Percentiles rank a stretch among this genome's conserved stretches.
Evolutionary conservation across 2,113 vertebrate genomes (phyloP).

Genomic region (Nibea albiflora): DNA sequence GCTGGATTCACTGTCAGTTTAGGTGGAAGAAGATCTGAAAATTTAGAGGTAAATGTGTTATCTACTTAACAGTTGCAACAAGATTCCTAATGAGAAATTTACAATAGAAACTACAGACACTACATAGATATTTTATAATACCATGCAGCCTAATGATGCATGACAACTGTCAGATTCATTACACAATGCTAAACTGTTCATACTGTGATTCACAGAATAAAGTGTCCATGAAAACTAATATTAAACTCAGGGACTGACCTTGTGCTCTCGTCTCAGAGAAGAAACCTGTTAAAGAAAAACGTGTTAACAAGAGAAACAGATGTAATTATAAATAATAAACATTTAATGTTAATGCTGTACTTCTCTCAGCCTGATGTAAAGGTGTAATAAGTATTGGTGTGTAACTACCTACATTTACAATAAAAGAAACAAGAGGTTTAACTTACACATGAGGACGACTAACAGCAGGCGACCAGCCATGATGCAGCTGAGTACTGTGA

Average conservation of each 20-base stretch:
- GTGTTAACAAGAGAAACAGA: neutral
- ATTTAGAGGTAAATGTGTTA: neutral
- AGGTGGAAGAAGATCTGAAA: constrained; percentile 22
- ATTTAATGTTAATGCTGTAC: no score
- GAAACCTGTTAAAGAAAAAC: constrained; percentile 2
- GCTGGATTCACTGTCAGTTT: constrained; percentile 3
- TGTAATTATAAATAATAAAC: neutral
- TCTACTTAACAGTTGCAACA: fast-evolving
- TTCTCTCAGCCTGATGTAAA: neutral
- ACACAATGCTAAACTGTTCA: neutral
- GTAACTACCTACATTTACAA: no score
- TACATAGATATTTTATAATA: no score
- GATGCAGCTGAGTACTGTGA: no score
- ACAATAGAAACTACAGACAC: no score
- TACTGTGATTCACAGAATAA: neutral
- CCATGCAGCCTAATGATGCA: neutral
- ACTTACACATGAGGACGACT: no score
- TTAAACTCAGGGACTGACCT: neutral
- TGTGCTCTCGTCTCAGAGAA: constrained; percentile 3
- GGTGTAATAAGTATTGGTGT: neutral
- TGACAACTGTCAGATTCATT: no score
- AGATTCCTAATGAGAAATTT: neutral
- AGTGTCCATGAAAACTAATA: neutral
- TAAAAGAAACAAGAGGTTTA: no score
- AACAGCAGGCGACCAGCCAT: no score